phyloP scores from a whole-genome alignment of 2,113 vertebrate genomes.

The Chrysemys picta region DNA sequence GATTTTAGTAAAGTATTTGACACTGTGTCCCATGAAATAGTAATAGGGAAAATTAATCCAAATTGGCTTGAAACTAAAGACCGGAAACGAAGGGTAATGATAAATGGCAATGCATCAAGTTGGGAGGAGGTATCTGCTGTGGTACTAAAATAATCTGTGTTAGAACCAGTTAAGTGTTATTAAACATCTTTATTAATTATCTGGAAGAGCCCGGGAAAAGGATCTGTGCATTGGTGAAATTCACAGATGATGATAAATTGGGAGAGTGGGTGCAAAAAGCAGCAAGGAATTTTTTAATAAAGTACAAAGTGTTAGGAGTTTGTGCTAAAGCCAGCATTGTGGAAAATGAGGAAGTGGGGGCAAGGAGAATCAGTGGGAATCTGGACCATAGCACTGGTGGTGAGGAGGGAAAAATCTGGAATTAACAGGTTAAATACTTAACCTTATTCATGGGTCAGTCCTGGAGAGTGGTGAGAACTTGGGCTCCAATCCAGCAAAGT shows the following conservation, averaged over 20 bases:
- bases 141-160: neutral
- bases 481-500: neutral
- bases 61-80: conserved; percentile 20
- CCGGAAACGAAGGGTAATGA: neutral
- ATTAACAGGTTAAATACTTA: neutral
- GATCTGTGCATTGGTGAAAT: neutral
- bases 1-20: conserved; percentile 41
- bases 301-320: neutral
- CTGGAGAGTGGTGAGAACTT: accelerated
- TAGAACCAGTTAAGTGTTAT: accelerated
- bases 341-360: neutral
- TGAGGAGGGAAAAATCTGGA: neutral
- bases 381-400: neutral
- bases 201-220: neutral
- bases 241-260: neutral
- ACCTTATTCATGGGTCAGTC: neutral
- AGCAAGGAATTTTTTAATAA: neutral
- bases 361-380: neutral
- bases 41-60: conserved; percentile 17
- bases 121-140: neutral
- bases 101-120: neutral
- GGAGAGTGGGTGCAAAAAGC: neutral
- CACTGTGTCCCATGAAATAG: neutral
- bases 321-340: neutral
- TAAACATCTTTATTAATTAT: neutral